Percentiles rank a stretch among this genome's conserved stretches.
Evolutionary conservation across 1,140 invertebrate genomes (phyloP).

Genomic region (Drosophila watanabei): DNA sequence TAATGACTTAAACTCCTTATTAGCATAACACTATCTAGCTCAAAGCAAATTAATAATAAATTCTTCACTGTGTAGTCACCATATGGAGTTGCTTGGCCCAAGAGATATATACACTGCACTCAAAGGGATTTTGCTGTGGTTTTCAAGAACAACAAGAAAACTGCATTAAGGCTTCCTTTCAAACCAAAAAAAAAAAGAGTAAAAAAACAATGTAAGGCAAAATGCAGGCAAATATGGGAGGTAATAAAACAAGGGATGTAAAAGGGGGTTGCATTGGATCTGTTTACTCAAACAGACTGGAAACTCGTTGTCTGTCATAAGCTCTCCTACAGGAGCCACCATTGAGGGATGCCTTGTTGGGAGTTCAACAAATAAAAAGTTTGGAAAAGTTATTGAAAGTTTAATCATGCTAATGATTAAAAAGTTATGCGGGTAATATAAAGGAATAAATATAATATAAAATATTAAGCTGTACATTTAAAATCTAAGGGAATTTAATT

Average conservation of each 20-base stretch:
- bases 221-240: conserved; percentile 11
- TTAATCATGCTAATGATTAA: neutral
- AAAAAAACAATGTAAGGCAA: neutral
- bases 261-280: neutral
- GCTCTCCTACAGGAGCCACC: neutral
- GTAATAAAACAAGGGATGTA: neutral
- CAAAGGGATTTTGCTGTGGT: conserved; percentile 39
- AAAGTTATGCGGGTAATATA: neutral
- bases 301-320: neutral
- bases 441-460: neutral
- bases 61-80: conserved; percentile 12
- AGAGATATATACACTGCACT: conserved; percentile 32
- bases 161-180: conserved; percentile 40
- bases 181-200: neutral
- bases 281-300: neutral
- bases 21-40: neutral
- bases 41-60: neutral
- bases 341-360: neutral
- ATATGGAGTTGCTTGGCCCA: conserved; percentile 4
- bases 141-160: conserved; percentile 40
- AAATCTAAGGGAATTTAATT: neutral
- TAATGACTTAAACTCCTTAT: neutral
- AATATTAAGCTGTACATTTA: too few species aligned
- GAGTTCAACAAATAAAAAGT: neutral
- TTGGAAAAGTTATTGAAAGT: neutral